phyloP scores from a whole-genome alignment of 2,113 vertebrate genomes.

The Phalacrocorax pelagicus region DNA sequence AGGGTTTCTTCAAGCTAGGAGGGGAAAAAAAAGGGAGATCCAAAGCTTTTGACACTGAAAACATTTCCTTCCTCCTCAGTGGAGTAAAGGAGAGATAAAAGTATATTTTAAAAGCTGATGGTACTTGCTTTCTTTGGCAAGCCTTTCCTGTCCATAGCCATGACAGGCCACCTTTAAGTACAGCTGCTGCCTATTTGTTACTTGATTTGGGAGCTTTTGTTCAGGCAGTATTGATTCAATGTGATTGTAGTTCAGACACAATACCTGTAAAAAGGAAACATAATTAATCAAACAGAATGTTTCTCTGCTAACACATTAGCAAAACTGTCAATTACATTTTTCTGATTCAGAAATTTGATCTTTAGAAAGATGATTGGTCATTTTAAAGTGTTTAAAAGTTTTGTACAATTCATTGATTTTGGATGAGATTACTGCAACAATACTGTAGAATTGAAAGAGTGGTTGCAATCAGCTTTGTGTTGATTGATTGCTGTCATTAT shows the following conservation, averaged over 20 bases:
- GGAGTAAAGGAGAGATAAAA: neutral
- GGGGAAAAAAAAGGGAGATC: neutral
- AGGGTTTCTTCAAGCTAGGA: neutral
- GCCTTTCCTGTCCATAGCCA: slow-evolving; percentile 80
- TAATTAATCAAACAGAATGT: neutral
- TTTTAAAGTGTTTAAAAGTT: neutral
- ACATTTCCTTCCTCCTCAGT: neutral
- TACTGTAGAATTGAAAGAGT: neutral
- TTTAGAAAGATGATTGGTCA: neutral
- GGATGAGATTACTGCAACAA: neutral
- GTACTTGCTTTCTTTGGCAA: slow-evolving; percentile 76
- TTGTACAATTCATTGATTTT: neutral
- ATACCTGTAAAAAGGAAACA: slow-evolving; percentile 65
- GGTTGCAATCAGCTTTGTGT: neutral
- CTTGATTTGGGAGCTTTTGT: slow-evolving; percentile 75
- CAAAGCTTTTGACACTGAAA: neutral
- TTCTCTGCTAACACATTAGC: neutral
- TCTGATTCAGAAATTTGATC: neutral
- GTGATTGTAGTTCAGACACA: slow-evolving; percentile 84
- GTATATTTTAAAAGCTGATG: neutral
- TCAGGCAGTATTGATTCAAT: slow-evolving; percentile 85
- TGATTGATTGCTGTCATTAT: neutral
- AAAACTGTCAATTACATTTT: neutral
- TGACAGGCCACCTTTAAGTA: slow-evolving; percentile 84
- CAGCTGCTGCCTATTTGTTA: slow-evolving; percentile 81